Percentiles rank a stretch among this genome's conserved stretches.
Evolutionary conservation across 2,888 invertebrate genomes (phyloP).

Genomic region (Spatulosminthurus flaviceps): DNA sequence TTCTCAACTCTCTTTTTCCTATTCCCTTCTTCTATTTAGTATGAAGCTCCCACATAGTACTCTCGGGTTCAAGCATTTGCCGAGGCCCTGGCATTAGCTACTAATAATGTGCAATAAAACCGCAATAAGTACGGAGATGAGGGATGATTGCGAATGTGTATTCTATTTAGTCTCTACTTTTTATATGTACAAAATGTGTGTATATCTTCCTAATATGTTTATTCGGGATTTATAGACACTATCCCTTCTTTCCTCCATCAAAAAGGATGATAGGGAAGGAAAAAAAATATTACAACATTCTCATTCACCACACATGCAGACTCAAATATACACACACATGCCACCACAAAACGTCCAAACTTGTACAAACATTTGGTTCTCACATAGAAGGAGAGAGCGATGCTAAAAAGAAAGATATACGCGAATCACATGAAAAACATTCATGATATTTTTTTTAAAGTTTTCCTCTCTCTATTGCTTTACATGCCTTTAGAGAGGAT

Average conservation of each 20-base stretch:
- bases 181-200: no score
- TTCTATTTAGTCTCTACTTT: background rate
- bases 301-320: constrained; percentile 4
- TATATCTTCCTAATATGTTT: background rate
- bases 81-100: background rate
- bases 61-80: background rate
- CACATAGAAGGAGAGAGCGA: background rate
- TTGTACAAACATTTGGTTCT: background rate
- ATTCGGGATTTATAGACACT: background rate
- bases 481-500: background rate
- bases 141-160: constrained; percentile 12
- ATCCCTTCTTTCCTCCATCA: background rate
- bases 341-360: background rate
- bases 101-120: constrained; percentile 25
- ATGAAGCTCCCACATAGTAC: background rate
- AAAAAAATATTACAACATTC: constrained; percentile 11
- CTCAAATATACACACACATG: background rate
- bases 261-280: background rate
- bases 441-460: background rate
- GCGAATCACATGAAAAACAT: constrained; percentile 18
- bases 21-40: background rate
- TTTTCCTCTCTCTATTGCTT: background rate
- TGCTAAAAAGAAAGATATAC: no score
- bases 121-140: constrained; percentile 20
- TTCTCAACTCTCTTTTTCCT: background rate